Percentiles rank a stretch among this genome's conserved stretches.
Conservation (phyloP, 2,797 vertebrate genomes). For the Malurus splendens region DNA sequence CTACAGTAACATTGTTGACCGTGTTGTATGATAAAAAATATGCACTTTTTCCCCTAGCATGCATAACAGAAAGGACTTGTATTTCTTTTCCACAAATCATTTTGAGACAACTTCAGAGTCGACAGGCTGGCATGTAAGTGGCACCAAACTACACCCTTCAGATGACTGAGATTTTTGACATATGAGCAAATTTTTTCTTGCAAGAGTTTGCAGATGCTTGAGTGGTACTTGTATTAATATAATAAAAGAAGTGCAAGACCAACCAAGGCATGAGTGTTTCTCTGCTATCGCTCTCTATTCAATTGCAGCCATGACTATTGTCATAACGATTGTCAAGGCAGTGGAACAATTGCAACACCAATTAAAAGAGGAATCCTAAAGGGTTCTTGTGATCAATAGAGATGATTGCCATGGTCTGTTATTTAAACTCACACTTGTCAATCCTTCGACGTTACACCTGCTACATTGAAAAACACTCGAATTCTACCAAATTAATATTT, state of each 20-base stretch:
- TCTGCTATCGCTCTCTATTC: background rate
- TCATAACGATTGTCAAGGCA: background rate
- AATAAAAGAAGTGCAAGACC: background rate
- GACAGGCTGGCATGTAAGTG: background rate
- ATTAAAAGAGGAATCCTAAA: background rate
- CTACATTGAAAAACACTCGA: background rate
- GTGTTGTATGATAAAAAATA: fast-evolving
- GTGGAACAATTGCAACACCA: background rate
- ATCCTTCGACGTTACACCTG: background rate
- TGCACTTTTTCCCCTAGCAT: fast-evolving
- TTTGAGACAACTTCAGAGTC: background rate
- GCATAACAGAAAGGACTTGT: background rate
- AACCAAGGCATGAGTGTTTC: background rate
- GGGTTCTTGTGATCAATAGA: background rate
- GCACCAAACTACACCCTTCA: background rate
- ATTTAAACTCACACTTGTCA: background rate
- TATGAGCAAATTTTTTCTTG: background rate
- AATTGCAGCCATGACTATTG: background rate
- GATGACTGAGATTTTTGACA: background rate
- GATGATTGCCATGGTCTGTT: background rate
- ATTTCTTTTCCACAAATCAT: background rate
- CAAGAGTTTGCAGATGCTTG: background rate
- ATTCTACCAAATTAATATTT: background rate
- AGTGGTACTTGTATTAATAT: background rate
- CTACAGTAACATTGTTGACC: background rate